Percentiles rank a stretch among this genome's conserved stretches.
phyloP scores from a whole-genome alignment of 2,113 vertebrate genomes.

The Lepus europaeus region DNA sequence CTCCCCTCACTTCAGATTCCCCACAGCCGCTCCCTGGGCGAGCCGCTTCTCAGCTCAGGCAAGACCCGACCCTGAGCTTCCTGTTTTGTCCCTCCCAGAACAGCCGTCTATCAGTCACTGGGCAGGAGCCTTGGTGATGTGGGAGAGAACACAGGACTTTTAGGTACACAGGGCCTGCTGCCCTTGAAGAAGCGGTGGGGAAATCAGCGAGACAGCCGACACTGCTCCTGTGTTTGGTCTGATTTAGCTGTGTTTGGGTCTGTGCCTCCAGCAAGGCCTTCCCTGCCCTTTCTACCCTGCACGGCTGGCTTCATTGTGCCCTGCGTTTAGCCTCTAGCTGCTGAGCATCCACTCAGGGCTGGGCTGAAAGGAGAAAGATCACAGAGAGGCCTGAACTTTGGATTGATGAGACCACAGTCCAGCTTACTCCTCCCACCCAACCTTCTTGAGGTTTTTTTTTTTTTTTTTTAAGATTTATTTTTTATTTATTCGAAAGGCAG shows the following conservation, averaged over 20 bases:
- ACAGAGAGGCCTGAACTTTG: neutral
- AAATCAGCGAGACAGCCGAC: conserved; percentile 14
- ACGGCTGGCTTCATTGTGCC: neutral
- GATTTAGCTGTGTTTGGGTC: conserved; percentile 79
- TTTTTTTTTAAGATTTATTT: too few relatives aligned
- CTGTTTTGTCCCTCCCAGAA: neutral
- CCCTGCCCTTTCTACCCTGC: neutral
- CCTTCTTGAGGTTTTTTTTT: too few relatives aligned
- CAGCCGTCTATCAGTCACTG: neutral
- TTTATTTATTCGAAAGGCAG: too few relatives aligned
- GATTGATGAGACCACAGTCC: neutral
- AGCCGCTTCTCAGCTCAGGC: neutral
- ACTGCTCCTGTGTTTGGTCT: conserved; percentile 79
- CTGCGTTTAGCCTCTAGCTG: neutral
- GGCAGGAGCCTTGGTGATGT: conserved; percentile 21
- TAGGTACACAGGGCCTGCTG: conserved; percentile 21
- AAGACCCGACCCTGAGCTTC: neutral
- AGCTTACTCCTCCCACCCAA: neutral
- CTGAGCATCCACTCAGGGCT: neutral
- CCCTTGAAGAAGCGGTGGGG: conserved; percentile 60
- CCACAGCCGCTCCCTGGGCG: neutral
- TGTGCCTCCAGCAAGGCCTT: neutral
- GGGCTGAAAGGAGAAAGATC: conserved; percentile 15
- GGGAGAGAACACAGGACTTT: conserved; percentile 14
- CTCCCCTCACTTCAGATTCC: neutral